Evolutionary conservation across 2,888 invertebrate genomes (phyloP).

Genomic region (Erpobdella octoculata): DNA sequence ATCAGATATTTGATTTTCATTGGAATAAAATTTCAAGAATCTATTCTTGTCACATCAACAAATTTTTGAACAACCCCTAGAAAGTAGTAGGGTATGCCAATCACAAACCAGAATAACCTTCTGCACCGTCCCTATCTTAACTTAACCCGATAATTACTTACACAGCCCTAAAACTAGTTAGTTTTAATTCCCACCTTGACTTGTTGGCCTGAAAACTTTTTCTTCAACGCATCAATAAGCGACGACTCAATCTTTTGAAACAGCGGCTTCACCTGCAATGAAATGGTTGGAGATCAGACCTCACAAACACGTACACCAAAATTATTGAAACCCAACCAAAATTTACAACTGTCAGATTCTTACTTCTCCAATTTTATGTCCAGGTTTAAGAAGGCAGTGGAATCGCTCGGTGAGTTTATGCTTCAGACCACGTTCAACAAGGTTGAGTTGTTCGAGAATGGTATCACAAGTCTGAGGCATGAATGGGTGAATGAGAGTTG

Average conservation of each 20-base stretch:
- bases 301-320: neutral
- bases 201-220: constrained; percentile 67
- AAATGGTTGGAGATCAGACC: constrained; percentile 13
- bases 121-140: no score
- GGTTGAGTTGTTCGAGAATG: constrained; percentile 64
- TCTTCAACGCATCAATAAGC: constrained; percentile 67
- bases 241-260: constrained; percentile 78
- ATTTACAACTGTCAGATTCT: constrained; percentile 19
- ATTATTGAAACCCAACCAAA: neutral
- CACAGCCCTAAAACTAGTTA: no score
- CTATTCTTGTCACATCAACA: no score
- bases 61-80: no score
- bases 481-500: constrained; percentile 76
- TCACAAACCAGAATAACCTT: no score
- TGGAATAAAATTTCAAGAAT: no score
- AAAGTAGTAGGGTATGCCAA: no score
- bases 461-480: constrained; percentile 73
- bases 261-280: constrained; percentile 68
- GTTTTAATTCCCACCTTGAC: neutral
- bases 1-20: no score
- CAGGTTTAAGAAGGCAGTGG: constrained; percentile 61
- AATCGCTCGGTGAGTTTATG: constrained; percentile 47
- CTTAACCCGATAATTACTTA: no score
- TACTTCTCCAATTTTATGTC: constrained; percentile 73
- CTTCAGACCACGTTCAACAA: constrained; percentile 52